Base-by-base conservation (phyloP, 2,797 vertebrate species). In the Phoeniculus purpureus region DNA sequence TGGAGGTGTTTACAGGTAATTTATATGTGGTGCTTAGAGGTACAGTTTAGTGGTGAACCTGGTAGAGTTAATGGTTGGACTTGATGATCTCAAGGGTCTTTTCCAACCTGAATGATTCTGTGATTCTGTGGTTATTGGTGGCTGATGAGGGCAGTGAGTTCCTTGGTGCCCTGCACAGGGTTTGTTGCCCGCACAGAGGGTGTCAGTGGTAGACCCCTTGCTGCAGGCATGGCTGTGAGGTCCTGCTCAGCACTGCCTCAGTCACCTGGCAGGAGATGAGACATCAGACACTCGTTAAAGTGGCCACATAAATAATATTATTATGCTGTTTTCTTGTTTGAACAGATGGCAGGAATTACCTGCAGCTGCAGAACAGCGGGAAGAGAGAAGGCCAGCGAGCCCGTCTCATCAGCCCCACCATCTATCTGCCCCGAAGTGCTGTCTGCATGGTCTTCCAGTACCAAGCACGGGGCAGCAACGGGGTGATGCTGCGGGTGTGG, bases 391-490 rank as follows among this genome's bases (percentile, higher is more conserved):
- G 97, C 16, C 98, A 98, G 95, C 98, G 97, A 12, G 98, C 98
- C 3, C 96, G 98, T 12, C 98, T 99, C 85, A 95, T 99, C 96
- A 99, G 99, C 94, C 98, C 98, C 0, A 95, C 96, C 7, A 97
- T 99, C 87, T 98, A 97, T 71, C 97, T 99, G 27, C 98, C 98
- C 55, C 97, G 86, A 8, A 98, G 98, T 6, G 98, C 98, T 0
- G 98, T 99, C 85, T 99, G 99, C 96, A 98, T 99, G 93, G 97
- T 99, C 64, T 99, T 99, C 96, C 98, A 97, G 95, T 99, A 99
- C 95, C 98, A 98, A 85, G 97, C 98, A 2, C 98, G 97, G 25
- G 99, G 99, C n/a, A 98, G 98, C 95, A 98, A 97, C 0, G 98
- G 98, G 72, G 98, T 98, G 37, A 98, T 97, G 74, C 98, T 99